Evolutionary conservation across 2,113 vertebrate genomes (phyloP), one percentile per base, ranked within the genome.

Genomic region (Emberiza fucata): DNA sequence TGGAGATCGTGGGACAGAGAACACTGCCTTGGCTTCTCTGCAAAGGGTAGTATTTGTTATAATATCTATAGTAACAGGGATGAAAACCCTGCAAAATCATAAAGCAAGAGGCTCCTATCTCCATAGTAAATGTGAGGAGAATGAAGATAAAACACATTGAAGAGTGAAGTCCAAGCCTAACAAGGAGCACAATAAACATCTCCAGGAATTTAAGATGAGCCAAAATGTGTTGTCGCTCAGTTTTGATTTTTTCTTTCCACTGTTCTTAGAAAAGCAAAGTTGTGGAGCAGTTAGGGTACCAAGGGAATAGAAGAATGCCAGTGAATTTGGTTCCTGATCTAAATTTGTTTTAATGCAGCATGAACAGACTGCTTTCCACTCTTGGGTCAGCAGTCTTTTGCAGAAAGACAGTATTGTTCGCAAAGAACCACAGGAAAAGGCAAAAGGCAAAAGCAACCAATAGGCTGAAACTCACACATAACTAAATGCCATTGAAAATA

Each of bases 251-350:
- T 95, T 90, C 89, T 96, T 95, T 96, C 77, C 95, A 82, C 92
- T 96, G 94, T 97, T 97, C 97, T 97, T 97, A 97, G 97, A 97
- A 98, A 98, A 97, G 97, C 95, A 96, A 95, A 98, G 95, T 93
- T 92, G 87, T 94, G 91, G 97, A 97, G 95, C 76, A 97, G 81
- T 94, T 91, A 77, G 47, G 81, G 95, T 96, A 98, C 97, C 97
- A 89, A 94, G 98, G 98, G 97, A 98, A 97, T 97, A 97, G 87
- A 98, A 94, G 98, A 98, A 98, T 97, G 98, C 93, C 94, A 95
- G 40, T 81, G 95, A 97, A 96, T 97, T 94, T 97, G 94, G 97
- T 95, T 97, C 94, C 91, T 94, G 95, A 96, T 97, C 96, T 97
- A 95, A 97, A 97, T 97, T 96, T 97, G 88, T 91, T 96, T 97